These are phyloP conservation scores for Ostrea denselamellosa DNA, from an alignment of 1,140 invertebrate genomes.

Conservation along the genomic window DNA sequence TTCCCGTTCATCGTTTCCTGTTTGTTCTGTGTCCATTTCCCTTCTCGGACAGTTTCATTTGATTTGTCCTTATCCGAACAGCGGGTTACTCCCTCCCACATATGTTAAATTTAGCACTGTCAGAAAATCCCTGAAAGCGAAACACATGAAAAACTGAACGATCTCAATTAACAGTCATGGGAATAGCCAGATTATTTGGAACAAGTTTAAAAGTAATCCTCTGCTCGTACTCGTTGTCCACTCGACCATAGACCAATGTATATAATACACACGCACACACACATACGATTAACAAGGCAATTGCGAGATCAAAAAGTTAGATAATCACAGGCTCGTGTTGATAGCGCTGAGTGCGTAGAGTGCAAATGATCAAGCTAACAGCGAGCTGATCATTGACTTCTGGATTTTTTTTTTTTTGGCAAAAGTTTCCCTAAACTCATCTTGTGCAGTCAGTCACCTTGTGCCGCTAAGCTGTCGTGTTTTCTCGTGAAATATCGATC, in stretches of 20 bases:
- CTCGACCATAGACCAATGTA: not conserved
- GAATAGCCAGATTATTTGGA: not conserved
- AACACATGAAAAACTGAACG: not conserved
- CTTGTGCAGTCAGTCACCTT: slow-evolving; percentile 4
- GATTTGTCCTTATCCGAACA: not conserved
- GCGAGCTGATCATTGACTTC: not conserved
- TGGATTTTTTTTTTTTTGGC: not conserved
- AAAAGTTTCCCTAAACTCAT: not conserved
- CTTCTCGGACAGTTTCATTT: not conserved
- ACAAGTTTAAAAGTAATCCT: slow-evolving; percentile 16
- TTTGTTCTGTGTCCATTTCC: not conserved
- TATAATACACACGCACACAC: not conserved
- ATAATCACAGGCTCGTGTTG: not conserved
- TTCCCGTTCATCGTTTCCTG: not conserved
- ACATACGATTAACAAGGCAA: not conserved
- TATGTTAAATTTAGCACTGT: not conserved
- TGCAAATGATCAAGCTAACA: not conserved
- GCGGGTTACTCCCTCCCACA: not conserved
- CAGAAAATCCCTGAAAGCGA: not conserved
- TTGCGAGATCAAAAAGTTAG: not conserved
- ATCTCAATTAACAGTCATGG: not conserved
- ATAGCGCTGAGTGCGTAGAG: not conserved
- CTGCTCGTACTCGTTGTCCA: not conserved
- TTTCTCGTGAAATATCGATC: no score
- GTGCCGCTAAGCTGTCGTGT: not conserved